These are phyloP conservation scores for Leptodirus hochenwartii DNA, from an alignment of 2,888 invertebrate genomes.

Conservation along the genomic window DNA sequence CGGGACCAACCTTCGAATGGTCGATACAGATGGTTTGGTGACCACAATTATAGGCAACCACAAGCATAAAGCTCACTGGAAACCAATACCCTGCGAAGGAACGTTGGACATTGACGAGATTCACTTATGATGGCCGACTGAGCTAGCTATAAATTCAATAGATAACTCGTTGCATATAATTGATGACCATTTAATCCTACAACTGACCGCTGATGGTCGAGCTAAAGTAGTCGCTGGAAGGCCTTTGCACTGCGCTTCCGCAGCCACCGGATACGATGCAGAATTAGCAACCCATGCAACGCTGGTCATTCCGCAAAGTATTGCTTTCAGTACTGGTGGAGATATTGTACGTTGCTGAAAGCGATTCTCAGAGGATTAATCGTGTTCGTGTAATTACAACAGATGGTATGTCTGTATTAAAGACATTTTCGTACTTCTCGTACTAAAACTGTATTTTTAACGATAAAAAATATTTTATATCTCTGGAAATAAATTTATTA, in stretches of 20 bases:
- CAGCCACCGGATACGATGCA: constrained; percentile 58
- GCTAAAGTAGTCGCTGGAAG: constrained; percentile 87
- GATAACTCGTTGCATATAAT: constrained; percentile 91
- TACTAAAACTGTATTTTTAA: too few relatives aligned
- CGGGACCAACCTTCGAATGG: constrained; percentile 82
- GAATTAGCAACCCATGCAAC: constrained; percentile 84
- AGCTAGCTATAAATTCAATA: constrained; percentile 81
- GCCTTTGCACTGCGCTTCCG: constrained; percentile 80
- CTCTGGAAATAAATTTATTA: too few relatives aligned
- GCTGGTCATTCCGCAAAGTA: constrained; percentile 83
- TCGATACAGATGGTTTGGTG: constrained; percentile 80
- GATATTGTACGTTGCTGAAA: constrained; percentile 88
- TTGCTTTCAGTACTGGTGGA: constrained; percentile 84
- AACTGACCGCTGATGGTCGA: constrained; percentile 77
- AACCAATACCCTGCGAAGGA: constrained; percentile 82
- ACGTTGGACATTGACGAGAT: constrained; percentile 85
- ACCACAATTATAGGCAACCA: constrained; percentile 84
- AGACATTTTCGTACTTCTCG: too few relatives aligned
- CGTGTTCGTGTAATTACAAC: constrained; percentile 79
- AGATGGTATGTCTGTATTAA: too few relatives aligned
- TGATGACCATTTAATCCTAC: constrained; percentile 88
- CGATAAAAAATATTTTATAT: too few relatives aligned
- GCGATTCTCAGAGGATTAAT: constrained; percentile 88
- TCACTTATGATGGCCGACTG: constrained; percentile 90
- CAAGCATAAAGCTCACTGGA: constrained; percentile 87